phyloP scores from a whole-genome alignment of 2,888 invertebrate genomes.

The Camponotus fellah region DNA sequence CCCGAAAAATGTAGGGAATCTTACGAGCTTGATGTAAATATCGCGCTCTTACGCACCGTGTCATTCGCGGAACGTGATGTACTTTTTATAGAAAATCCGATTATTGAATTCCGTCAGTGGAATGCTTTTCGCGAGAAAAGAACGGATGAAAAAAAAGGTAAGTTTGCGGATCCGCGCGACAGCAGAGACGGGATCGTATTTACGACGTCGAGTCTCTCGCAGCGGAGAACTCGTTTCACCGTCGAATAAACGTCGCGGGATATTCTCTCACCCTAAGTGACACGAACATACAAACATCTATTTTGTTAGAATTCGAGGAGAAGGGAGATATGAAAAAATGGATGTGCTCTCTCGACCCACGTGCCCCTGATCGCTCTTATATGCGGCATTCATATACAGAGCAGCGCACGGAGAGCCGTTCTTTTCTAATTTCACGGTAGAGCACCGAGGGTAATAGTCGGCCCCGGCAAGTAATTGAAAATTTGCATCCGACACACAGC shows the following conservation, averaged over 20 bases:
- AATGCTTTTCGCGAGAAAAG: not conserved
- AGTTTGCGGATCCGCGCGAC: slow-evolving; percentile 1
- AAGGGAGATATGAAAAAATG: slow-evolving; percentile 18
- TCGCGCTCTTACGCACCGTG: not conserved
- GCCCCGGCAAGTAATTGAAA: slow-evolving; percentile 47
- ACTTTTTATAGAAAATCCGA: slow-evolving; percentile 6
- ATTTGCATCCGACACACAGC: slow-evolving; percentile 50
- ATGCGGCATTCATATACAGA: slow-evolving; percentile 43
- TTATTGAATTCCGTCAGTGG: slow-evolving; percentile 23
- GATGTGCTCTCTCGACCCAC: not conserved
- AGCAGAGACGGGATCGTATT: slow-evolving; percentile 8
- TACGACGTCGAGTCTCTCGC: slow-evolving; percentile 29
- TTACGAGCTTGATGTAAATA: not conserved
- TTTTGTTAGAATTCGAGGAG: slow-evolving; percentile 40
- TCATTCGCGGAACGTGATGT: not conserved
- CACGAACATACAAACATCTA: slow-evolving; percentile 8
- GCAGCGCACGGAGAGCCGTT: slow-evolving; percentile 29
- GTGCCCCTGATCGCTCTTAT: slow-evolving; percentile 25
- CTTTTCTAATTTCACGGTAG: slow-evolving; percentile 57
- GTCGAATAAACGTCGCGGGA: slow-evolving; percentile 24
- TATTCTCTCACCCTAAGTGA: slow-evolving; percentile 33
- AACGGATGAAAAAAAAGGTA: not conserved
- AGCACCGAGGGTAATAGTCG: slow-evolving; percentile 53
- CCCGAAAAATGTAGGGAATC: slow-evolving; percentile 26
- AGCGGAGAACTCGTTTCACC: not conserved